Conservation (phyloP, 2,113 vertebrate genomes). For the Oreochromis aureus region DNA sequence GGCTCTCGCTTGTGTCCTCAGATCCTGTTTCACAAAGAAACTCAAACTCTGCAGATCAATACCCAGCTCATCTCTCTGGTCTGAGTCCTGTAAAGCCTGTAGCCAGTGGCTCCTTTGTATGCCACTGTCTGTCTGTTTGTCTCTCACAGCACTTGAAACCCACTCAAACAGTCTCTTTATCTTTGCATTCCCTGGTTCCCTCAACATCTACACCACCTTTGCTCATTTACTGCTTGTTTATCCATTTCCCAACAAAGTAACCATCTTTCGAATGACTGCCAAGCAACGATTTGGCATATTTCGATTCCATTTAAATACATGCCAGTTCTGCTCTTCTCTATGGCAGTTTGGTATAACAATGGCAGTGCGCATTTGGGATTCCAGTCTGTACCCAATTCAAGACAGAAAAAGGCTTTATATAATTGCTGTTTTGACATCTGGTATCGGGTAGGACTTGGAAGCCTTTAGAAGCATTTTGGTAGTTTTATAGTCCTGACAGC, state of each 20-base stretch:
- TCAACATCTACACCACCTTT: slow-evolving; percentile 11
- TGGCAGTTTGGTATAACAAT: not conserved
- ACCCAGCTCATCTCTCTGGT: slow-evolving; percentile 25
- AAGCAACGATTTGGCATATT: not conserved
- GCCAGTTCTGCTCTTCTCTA: not conserved
- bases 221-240: slow-evolving; percentile 19
- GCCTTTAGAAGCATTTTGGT: not conserved
- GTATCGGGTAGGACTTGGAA: not conserved
- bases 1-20: slow-evolving; percentile 44
- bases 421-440: not conserved
- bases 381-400: not conserved
- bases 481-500: not conserved
- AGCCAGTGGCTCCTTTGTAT: slow-evolving; percentile 37
- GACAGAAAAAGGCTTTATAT: not conserved
- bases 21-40: slow-evolving; percentile 71
- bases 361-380: not conserved
- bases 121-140: slow-evolving; percentile 24
- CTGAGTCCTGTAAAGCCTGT: slow-evolving; percentile 15
- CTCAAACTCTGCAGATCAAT: slow-evolving; percentile 62
- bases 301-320: not conserved
- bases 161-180: slow-evolving; percentile 24
- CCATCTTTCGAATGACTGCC: not conserved
- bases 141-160: slow-evolving; percentile 22
- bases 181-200: not conserved
- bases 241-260: not conserved